phyloP scores from a whole-genome alignment of 2,888 invertebrate species.

The Adelognathus sp. region DNA sequence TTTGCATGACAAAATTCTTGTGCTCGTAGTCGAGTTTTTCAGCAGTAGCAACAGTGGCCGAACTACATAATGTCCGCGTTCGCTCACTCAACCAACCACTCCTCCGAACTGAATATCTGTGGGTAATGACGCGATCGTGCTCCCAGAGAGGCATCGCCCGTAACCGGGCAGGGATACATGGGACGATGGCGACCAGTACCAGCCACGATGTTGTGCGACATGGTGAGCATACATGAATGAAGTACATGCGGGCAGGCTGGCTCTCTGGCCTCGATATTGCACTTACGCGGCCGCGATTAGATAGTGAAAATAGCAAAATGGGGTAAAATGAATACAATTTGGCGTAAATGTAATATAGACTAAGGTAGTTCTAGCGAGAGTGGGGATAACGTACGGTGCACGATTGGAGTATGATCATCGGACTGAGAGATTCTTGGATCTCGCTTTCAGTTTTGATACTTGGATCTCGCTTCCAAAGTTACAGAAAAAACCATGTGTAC shows the following conservation, averaged over 20 bases:
- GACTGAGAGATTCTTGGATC: too few relatives aligned
- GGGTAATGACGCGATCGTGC: slow-evolving; percentile 37
- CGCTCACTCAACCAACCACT: not conserved
- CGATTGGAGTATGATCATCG: too few relatives aligned
- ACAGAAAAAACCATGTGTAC: too few relatives aligned
- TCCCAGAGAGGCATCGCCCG: slow-evolving; percentile 2
- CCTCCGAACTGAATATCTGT: slow-evolving; percentile 21
- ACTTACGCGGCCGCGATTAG: slow-evolving; percentile 13
- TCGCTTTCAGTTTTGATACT: too few relatives aligned
- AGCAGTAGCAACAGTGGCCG: slow-evolving; percentile 28
- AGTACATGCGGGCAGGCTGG: not conserved
- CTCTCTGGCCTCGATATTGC: not conserved
- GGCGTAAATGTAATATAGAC: not conserved
- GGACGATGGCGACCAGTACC: not conserved
- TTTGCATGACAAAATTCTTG: slow-evolving; percentile 75
- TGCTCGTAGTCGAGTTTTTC: slow-evolving; percentile 59
- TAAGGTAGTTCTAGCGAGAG: not conserved
- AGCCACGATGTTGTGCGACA: not conserved
- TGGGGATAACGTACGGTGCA: too few relatives aligned
- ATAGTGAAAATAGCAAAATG: not conserved
- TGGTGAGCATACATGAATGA: not conserved
- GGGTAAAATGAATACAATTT: not conserved
- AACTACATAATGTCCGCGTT: slow-evolving; percentile 8
- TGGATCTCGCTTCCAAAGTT: too few relatives aligned
- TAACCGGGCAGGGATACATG: slow-evolving; percentile 8